Base-by-base conservation (phyloP, 2,888 invertebrate species). In the Ochlodes sylvanus region DNA sequence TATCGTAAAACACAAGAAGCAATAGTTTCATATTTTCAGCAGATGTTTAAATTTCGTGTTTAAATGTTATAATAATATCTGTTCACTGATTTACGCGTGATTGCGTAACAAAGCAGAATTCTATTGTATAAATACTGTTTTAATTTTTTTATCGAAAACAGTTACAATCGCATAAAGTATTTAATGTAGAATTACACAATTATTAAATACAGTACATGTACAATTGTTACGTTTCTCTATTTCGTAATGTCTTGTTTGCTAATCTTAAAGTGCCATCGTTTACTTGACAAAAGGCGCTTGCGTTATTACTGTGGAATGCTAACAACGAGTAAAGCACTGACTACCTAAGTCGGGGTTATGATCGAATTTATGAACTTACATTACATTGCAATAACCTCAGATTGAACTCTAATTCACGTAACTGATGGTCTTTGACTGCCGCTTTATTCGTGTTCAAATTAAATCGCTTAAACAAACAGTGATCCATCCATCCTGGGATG, bases 301-400 rank as follows among this genome's bases (percentile, higher is more conserved):
- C 41, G 57, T 57, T 44, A 38, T 21, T 63, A 42, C 44, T 63
- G 55, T 55, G 55, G 55, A 63, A 63, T 44, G 55, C 55, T 63
- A 60, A 60, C 60, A 27, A 17, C 44, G 14, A 58, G 57, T 41
- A 47, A 42, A 21, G 41, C 19, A 21, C 21, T 19, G 57, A 17
- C 42, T 44, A 41, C 32, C 44, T 42, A 34, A 27, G 27, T 27
- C 38, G 38, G 38, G 32, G 19, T 62, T 62, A 62, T 21, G 38
- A 19, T 21, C 19, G 52, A 38, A 62, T 52, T 52, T 41, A 52
- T 41, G 52, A 52, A 54, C 38, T 2, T 54, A 38, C 50, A 62
- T 52, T 52, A 62, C 38, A 63, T 63, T 63, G 21, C 41, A 41
- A 9, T 41, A 63, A 54, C 54, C 55, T 44, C 52, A 6, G 44